Conservation (phyloP, 2,888 invertebrate species). For the Drosophila infuscata region DNA sequence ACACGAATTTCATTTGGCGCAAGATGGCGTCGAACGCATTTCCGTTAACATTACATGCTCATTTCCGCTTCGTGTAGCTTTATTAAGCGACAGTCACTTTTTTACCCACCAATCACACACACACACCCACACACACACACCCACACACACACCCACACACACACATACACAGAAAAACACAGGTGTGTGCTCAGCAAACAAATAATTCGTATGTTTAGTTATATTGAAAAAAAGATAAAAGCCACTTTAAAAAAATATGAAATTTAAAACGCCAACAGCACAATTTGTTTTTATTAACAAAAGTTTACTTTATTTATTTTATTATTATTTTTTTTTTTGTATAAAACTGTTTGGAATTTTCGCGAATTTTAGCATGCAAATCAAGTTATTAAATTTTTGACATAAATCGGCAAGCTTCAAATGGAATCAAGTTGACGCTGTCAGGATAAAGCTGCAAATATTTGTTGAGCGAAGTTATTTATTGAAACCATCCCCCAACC, state of each 20-base stretch:
- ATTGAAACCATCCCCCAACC: no score
- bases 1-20: constrained; percentile 49
- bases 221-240: neutral
- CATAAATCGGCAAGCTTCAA: neutral
- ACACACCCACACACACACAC: constrained; percentile 3
- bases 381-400: neutral
- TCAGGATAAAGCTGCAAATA: no score
- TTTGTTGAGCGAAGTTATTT: no score
- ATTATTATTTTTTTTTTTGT: no score
- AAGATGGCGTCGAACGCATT: constrained; percentile 77
- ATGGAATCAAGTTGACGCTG: no score
- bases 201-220: neutral
- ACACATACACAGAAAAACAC: neutral
- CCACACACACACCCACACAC: neutral
- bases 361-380: neutral
- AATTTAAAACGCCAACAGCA: no score
- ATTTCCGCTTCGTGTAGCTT: constrained; percentile 78
- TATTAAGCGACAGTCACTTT: constrained; percentile 62
- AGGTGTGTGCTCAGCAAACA: neutral
- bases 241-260: neutral
- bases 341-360: no score
- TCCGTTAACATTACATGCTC: constrained; percentile 80
- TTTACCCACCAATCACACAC: constrained; percentile 8
- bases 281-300: neutral
- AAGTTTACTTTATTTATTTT: neutral